Conservation (phyloP, 2,888 invertebrate species). For the Caenorhabditis becei region DNA sequence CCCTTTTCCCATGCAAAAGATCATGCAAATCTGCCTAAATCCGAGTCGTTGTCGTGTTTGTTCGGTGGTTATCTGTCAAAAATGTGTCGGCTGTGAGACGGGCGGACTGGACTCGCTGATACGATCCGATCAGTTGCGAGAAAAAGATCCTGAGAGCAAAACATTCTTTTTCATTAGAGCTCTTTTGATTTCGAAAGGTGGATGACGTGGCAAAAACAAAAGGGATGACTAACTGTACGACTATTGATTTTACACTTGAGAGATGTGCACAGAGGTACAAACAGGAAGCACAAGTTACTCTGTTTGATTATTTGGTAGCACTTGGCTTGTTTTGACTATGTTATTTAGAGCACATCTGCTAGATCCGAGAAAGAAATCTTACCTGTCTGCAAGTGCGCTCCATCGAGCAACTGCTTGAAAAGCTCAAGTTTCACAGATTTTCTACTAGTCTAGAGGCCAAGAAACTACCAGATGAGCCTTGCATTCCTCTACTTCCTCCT, state of each 20-base stretch:
- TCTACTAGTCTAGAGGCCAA: too few species aligned
- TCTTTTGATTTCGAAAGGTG: too few species aligned
- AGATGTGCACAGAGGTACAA: not conserved
- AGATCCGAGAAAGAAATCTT: too few species aligned
- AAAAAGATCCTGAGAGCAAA: too few species aligned
- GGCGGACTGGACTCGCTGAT: not conserved
- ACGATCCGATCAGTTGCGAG: constrained; percentile 7
- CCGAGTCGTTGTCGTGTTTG: not conserved
- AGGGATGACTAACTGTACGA: not conserved
- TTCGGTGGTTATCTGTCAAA: constrained; percentile 11
- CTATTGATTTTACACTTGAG: constrained; percentile 1
- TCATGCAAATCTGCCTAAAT: too few species aligned
- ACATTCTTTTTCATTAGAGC: too few species aligned
- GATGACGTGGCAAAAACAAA: not conserved
- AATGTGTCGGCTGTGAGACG: constrained; percentile 12
- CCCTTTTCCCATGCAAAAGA: not conserved
- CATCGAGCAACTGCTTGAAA: too few species aligned
- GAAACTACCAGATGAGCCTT: too few species aligned
- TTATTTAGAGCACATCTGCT: too few species aligned
- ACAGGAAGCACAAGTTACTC: not conserved
- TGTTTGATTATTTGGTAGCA: not conserved
- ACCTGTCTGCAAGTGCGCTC: too few species aligned
- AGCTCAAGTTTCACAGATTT: too few species aligned
- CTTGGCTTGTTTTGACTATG: too few species aligned
- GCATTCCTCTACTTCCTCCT: not conserved